Percentiles rank a stretch among this genome's conserved stretches.
These are phyloP conservation scores for Trematocara variabile DNA, from an alignment of 2,113 vertebrate genomes.

Conservation along the genomic window DNA sequence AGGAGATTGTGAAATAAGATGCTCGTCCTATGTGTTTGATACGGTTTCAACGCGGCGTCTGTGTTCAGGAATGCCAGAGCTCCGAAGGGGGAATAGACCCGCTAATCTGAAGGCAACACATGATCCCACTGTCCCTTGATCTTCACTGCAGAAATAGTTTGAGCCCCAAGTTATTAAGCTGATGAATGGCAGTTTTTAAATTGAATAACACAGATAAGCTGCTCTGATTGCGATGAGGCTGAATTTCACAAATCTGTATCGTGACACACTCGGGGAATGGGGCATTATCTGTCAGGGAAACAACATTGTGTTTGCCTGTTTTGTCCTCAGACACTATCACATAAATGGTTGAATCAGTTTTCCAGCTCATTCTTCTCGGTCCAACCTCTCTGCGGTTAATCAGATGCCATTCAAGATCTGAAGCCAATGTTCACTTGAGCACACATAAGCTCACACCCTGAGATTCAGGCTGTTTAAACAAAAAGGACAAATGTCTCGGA, in stretches of 20 bases:
- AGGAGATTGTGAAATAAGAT: conserved; percentile 8
- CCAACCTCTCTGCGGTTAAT: neutral
- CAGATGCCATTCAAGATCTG: conserved; percentile 3
- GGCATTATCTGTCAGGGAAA: neutral
- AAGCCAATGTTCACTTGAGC: conserved; percentile 6
- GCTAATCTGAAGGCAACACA: conserved; percentile 48
- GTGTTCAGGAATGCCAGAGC: neutral
- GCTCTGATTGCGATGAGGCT: conserved; percentile 10
- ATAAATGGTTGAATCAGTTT: conserved; percentile 15
- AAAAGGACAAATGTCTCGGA: neutral
- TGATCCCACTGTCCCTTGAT: conserved; percentile 23
- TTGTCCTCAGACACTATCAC: neutral
- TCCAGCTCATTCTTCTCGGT: neutral
- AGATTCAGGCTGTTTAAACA: neutral
- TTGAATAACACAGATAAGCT: conserved; percentile 50
- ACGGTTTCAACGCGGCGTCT: neutral
- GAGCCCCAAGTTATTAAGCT: conserved; percentile 27
- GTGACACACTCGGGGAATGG: neutral
- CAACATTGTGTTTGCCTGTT: neutral
- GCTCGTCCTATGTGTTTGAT: conserved; percentile 3
- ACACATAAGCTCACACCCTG: neutral
- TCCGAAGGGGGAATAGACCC: neutral
- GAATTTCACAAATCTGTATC: neutral
- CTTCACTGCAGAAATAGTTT: neutral
- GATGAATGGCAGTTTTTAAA: conserved; percentile 46